Evolutionary conservation across 2,888 invertebrate genomes (phyloP), one percentile per base, ranked within the genome.

Genomic region (Melinaea menophilus): DNA sequence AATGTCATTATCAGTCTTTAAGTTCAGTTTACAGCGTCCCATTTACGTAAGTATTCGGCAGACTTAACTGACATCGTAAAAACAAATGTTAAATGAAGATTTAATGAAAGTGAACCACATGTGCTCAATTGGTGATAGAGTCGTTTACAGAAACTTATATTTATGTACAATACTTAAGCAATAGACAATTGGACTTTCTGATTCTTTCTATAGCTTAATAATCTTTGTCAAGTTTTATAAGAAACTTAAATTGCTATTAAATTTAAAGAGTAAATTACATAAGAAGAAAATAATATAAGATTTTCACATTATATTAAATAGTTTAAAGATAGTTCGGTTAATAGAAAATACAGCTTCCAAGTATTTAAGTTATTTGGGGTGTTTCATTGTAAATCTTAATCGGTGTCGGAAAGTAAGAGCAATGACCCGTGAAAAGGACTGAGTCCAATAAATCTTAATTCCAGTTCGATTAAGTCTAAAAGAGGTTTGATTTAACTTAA

Each of bases 361-460:
- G 83, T 81, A 86, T 89, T 84, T 80, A 79, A 84, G 86, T 85
- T 88, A 88, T 88, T 88, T 86, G 81, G 81, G 82, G 79, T 78
- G 75, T 67, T 73, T 75, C 75, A 77, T 76, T 85, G 85, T 90
- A 88, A 89, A 90, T 90, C 90, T 88, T 88, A 85, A 86, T 88
- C 79, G 84, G 68, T 72, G 78, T 74, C 74, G 65, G 74, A 84
- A 88, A 82, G 85, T 85, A 79, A 72, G 79, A 70, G 79, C 86
- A 88, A 84, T 85, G 86, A 84, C 83, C 85, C 88, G 85, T 80
- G 79, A 85, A 85, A 74, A 72, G 71, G 75, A 80, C 55, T 45
- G 35, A 81, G 76, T 77, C 80, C 78, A 80, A 85, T 89, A 85
- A 88, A 88, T 89, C 79, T 57, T 58, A 61, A 48, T 61, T 31